Base-by-base conservation (phyloP, 2,797 vertebrate species). In the Hypotaenidia okinawae region DNA sequence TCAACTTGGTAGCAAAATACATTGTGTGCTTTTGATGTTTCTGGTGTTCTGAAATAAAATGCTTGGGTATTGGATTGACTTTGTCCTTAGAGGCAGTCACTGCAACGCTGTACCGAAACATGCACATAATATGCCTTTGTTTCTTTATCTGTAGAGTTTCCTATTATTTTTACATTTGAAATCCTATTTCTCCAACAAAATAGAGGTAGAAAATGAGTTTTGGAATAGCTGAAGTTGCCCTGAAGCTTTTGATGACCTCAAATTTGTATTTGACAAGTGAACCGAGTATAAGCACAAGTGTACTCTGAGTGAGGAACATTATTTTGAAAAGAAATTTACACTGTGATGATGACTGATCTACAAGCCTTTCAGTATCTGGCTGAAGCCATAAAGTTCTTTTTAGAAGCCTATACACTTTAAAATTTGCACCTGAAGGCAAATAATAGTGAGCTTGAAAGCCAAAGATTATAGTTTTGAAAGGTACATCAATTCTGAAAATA, bases 201-300 rank as follows among this genome's bases (percentile, higher is more conserved):
- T 97, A 97, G 96, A 97, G 86, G 91, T 93, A 97, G 84, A 97
- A 98, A 98, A 98, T 98, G 64, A 98, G 97, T 97, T 98, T 97
- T 96, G 85, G 89, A 98, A 97, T 98, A 97, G 94, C 94, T 96
- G 90, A 96, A 96, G 94, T 95, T 98, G 96, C 97, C 97, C 97
- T 94, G 83, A 90, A 97, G 96, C 97, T 95, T 97, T 97, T 70
- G 73, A 81, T 97, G 97, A 97, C 97, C 97, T 98, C 97, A 87
- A 95, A 97, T 98, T 98, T 98, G 95, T 98, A 97, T 98, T 98
- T 98, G 98, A 98, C 98, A 98, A 98, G 97, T 98, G 97, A 98
- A 98, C 97, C 86, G 93, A 97, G 90, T 96, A 97, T 85, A 96
- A 97, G 96, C 97, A 97, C 96, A 97, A 97, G 96, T 97, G 97